Evolutionary conservation across 2,113 vertebrate species (phyloP).

Genomic region (Epinephelus cyanopodus): DNA sequence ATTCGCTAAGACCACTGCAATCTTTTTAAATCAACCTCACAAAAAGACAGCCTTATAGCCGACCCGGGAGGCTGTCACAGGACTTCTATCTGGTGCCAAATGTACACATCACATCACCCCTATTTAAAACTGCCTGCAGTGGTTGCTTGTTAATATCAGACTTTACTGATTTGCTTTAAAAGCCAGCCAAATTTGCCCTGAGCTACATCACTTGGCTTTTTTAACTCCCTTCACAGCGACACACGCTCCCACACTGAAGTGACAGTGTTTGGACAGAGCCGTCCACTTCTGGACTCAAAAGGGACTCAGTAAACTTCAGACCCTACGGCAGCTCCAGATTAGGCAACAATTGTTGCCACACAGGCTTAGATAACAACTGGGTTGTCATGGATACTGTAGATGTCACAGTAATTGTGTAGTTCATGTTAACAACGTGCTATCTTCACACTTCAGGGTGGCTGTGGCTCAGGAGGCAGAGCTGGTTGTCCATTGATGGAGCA

Average conservation of each 20-base stretch:
- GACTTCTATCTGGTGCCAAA: constrained; percentile 1
- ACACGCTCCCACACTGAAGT: neutral
- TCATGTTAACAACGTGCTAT: constrained; percentile 16
- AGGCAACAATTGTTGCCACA: neutral
- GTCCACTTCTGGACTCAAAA: neutral
- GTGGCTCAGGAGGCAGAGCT: neutral
- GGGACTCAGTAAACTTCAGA: neutral
- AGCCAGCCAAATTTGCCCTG: neutral
- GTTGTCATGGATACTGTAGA: constrained; percentile 1
- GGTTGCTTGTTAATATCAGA: constrained; percentile 27
- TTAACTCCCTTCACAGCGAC: neutral
- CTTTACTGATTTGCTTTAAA: constrained; percentile 12
- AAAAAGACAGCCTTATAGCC: neutral
- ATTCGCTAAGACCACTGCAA: neutral
- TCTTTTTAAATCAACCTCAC: constrained; percentile 3
- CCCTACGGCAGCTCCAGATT: constrained; percentile 1
- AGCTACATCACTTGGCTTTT: neutral
- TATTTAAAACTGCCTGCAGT: constrained; percentile 16
- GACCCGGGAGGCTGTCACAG: neutral
- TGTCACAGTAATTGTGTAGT: constrained; percentile 21
- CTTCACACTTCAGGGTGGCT: constrained; percentile 8
- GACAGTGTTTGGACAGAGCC: neutral
- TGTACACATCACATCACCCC: constrained; percentile 10
- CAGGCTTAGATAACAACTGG: neutral
- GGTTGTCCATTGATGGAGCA: neutral